These are phyloP conservation scores for Pipa parva DNA, from an alignment of 2,113 vertebrate genomes.

Conservation along the genomic window DNA sequence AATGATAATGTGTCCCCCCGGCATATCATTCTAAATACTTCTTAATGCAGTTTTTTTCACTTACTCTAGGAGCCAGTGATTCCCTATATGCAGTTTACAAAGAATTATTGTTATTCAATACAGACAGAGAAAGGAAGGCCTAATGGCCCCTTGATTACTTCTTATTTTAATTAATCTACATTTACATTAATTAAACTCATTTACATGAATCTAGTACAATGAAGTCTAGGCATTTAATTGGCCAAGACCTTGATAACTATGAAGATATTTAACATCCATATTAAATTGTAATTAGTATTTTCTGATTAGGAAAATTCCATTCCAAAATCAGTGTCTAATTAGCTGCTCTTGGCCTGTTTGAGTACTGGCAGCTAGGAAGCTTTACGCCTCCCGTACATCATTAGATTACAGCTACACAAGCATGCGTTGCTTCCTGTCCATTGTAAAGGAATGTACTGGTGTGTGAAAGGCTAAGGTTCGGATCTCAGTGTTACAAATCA, in stretches of 20 bases:
- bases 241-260: conserved; percentile 64
- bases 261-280: conserved; percentile 68
- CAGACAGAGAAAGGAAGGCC: conserved; percentile 49
- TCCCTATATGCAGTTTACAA: conserved; percentile 12
- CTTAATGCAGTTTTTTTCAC: too few species aligned
- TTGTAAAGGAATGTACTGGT: not conserved
- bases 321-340: conserved; percentile 72
- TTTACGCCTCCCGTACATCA: conserved; percentile 24
- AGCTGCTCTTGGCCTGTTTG: conserved; percentile 62
- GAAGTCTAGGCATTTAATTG: conserved; percentile 66
- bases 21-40: too few species aligned
- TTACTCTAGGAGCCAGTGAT: conserved; percentile 10
- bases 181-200: conserved; percentile 70
- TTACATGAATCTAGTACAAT: conserved; percentile 67
- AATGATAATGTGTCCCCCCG: too few species aligned
- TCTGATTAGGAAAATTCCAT: conserved; percentile 74
- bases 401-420: conserved; percentile 4
- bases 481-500: too few species aligned
- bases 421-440: not conserved
- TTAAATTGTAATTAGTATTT: conserved; percentile 75
- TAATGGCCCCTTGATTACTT: conserved; percentile 59
- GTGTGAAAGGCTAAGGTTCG: not conserved
- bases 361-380: conserved; percentile 20
- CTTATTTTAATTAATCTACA: conserved; percentile 67
- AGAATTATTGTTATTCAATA: conserved; percentile 54